A percentile compares a stretch with the other conserved stretches of the same genome.
phyloP scores from a whole-genome alignment of 2,797 vertebrate species.

The Halcyon leucocephala region DNA sequence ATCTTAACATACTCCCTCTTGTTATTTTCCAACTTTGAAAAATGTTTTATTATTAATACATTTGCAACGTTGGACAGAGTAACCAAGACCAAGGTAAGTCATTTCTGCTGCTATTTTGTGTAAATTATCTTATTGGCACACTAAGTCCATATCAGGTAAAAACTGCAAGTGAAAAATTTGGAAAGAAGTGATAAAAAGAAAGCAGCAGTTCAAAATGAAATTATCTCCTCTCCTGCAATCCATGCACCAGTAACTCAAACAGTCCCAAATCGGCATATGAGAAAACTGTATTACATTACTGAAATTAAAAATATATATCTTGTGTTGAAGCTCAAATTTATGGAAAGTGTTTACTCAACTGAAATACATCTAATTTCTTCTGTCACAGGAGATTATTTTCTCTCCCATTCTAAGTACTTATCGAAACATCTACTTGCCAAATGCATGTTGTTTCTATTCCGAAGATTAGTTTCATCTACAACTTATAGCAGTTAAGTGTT shows the following conservation, averaged over 20 bases:
- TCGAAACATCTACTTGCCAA: background rate
- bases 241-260: conserved; percentile 5
- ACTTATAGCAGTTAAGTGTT: conserved; percentile 53
- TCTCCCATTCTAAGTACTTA: background rate
- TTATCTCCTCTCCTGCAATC: background rate
- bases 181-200: background rate
- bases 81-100: conserved; percentile 20
- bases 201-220: conserved; percentile 38
- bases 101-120: conserved; percentile 27
- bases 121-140: conserved; percentile 20
- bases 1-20: background rate
- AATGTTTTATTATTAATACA: background rate
- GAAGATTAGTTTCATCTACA: conserved; percentile 65
- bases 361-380: background rate
- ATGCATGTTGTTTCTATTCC: conserved; percentile 34
- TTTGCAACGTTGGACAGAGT: background rate
- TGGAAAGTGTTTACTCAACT: background rate
- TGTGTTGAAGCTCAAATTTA: conserved; percentile 9
- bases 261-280: background rate
- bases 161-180: conserved; percentile 14
- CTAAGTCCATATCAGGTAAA: conserved; percentile 13
- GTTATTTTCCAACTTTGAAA: background rate
- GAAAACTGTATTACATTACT: conserved; percentile 5
- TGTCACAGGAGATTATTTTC: background rate
- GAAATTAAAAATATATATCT: conserved; percentile 35